Percentiles rank a stretch among this genome's conserved stretches.
phyloP scores from a whole-genome alignment of 2,113 vertebrate genomes.

The Turdus rufiventris region DNA sequence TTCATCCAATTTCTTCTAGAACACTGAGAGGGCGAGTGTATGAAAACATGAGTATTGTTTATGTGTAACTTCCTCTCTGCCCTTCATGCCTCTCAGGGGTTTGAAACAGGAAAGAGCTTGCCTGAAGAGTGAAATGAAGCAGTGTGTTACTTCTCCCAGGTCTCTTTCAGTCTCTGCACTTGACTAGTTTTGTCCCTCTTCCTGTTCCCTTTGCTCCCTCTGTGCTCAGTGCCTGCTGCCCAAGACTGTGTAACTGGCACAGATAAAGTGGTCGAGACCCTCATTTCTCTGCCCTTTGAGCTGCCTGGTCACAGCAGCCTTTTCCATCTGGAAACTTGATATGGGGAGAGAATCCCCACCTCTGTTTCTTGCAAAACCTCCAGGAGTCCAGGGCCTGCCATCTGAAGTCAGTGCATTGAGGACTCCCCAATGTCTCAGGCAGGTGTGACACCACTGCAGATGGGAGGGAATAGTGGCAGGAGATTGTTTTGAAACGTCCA shows the following conservation, averaged over 20 bases:
- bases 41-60: accelerated
- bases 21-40: background rate
- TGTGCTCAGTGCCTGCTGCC: background rate
- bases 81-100: background rate
- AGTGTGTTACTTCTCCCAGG: background rate
- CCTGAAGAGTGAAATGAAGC: background rate
- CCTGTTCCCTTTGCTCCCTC: background rate
- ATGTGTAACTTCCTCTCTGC: background rate
- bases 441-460: background rate
- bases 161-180: background rate
- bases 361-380: background rate
- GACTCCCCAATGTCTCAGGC: background rate
- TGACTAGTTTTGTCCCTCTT: background rate
- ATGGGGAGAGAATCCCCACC: background rate
- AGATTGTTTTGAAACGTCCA: background rate
- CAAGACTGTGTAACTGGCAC: background rate
- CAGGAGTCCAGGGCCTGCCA: background rate
- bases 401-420: background rate
- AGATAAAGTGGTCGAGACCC: background rate
- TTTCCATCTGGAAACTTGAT: background rate
- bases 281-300: background rate
- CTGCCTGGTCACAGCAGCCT: background rate
- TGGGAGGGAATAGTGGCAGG: background rate
- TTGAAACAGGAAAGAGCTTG: slow-evolving; percentile 10
- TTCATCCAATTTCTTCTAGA: background rate